phyloP scores from a whole-genome alignment of 92 coral and sea anemone genomes.

The Palythoa heliodiscus region DNA sequence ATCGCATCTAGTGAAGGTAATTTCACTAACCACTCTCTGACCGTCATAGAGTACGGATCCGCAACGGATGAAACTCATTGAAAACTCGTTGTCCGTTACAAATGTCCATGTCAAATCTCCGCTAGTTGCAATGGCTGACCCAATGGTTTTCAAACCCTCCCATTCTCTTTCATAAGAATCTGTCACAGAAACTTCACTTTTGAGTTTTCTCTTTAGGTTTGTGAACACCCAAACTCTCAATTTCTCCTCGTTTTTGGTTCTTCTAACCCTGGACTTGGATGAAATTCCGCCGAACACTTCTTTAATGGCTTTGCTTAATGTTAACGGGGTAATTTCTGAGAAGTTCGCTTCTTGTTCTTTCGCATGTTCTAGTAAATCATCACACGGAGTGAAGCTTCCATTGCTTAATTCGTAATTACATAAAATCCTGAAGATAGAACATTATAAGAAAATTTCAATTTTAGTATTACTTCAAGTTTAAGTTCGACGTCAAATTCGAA shows the following conservation, averaged over 20 bases:
- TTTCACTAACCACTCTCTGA: slow-evolving; percentile 41
- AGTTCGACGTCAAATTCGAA: too few relatives aligned
- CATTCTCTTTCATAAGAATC: too few relatives aligned
- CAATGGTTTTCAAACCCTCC: neutral
- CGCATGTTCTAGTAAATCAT: too few relatives aligned
- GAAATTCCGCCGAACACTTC: neutral
- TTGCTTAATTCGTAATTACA: too few relatives aligned
- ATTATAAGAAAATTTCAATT: too few relatives aligned
- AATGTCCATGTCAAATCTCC: slow-evolving; percentile 30
- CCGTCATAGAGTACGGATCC: slow-evolving; percentile 31
- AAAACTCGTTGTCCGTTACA: slow-evolving; percentile 1
- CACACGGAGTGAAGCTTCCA: too few relatives aligned
- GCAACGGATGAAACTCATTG: slow-evolving; percentile 33
- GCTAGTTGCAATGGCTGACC: neutral
- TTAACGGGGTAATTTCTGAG: too few relatives aligned
- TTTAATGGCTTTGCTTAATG: too few relatives aligned
- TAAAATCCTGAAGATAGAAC: too few relatives aligned
- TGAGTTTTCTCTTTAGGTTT: slow-evolving; percentile 5
- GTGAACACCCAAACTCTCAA: slow-evolving; percentile 16
- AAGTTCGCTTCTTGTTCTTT: too few relatives aligned
- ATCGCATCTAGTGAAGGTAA: neutral
- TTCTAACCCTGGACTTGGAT: slow-evolving; percentile 27
- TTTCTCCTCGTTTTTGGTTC: neutral
- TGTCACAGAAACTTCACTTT: neutral
- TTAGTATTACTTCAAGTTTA: too few relatives aligned